These are phyloP conservation scores for Alitta virens DNA, from an alignment of 2,888 invertebrate genomes.

Conservation along the genomic window DNA sequence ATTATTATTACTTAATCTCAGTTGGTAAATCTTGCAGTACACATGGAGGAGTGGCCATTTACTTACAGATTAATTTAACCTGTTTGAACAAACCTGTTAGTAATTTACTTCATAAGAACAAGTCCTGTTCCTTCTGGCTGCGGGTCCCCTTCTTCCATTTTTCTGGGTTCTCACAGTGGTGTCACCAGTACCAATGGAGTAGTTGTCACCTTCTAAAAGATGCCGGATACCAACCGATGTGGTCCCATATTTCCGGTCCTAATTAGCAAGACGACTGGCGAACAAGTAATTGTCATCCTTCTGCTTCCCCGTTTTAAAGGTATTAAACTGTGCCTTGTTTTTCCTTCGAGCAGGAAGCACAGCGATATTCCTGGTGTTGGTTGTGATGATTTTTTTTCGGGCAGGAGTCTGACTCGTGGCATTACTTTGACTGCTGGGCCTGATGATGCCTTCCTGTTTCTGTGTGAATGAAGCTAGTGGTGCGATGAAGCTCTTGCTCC, in stretches of 20 bases:
- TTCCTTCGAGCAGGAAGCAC: conserved; percentile 49
- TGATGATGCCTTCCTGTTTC: conserved; percentile 15
- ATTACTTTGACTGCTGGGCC: conserved; percentile 11
- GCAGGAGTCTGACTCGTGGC: conserved; percentile 5
- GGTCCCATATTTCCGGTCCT: conserved; percentile 38
- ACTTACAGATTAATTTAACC: too few species aligned
- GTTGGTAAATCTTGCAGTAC: too few species aligned
- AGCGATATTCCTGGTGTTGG: conserved; percentile 50
- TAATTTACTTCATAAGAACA: background rate
- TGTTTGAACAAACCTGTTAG: background rate
- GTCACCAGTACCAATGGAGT: background rate
- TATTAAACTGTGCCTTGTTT: conserved; percentile 36
- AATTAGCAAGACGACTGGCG: conserved; percentile 46
- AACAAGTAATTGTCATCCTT: conserved; percentile 35
- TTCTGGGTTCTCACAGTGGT: background rate
- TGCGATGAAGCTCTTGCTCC: background rate
- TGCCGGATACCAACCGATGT: conserved; percentile 1
- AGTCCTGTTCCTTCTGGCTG: background rate
- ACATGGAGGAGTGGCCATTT: too few species aligned
- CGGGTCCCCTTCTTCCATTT: background rate
- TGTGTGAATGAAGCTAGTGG: background rate
- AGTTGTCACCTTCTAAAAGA: conserved; percentile 6
- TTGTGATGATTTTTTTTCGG: conserved; percentile 28
- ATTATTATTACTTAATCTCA: too few species aligned
- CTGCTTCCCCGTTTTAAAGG: conserved; percentile 24